Conservation (phyloP, 1,140 invertebrate genomes). For the Wiebesia pumilae region DNA sequence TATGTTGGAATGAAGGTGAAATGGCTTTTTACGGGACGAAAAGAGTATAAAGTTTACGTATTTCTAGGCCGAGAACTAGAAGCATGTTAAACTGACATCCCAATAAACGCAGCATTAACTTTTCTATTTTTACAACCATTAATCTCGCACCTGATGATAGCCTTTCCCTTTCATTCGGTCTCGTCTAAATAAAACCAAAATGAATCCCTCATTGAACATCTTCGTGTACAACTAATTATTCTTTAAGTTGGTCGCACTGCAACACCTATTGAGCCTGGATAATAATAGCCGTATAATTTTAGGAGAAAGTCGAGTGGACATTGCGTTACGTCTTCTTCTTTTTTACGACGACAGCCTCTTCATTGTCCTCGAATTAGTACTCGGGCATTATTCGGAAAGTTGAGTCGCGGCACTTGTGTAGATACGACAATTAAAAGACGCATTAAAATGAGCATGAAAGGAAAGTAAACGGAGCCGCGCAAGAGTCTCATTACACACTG, state of each 20-base stretch:
- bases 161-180: background rate
- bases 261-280: background rate
- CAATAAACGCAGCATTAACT: background rate
- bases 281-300: slow-evolving; percentile 6
- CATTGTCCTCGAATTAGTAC: slow-evolving; percentile 24
- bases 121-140: background rate
- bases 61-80: background rate
- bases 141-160: background rate
- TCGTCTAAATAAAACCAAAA: background rate
- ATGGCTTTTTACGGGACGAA: background rate
- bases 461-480: slow-evolving; percentile 32
- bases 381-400: slow-evolving; percentile 17
- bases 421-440: slow-evolving; percentile 40
- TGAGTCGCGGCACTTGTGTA: background rate
- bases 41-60: background rate
- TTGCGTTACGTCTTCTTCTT: background rate
- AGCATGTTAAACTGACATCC: background rate
- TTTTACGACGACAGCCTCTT: slow-evolving; percentile 9
- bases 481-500: slow-evolving; percentile 28
- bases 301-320: slow-evolving; percentile 11
- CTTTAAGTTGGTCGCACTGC: background rate
- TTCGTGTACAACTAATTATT: background rate
- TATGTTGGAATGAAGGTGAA: background rate
- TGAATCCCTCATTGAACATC: background rate
- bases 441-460: slow-evolving; percentile 39